Conservation (phyloP, 2,888 invertebrate species). For the Anthophora plumipes region DNA sequence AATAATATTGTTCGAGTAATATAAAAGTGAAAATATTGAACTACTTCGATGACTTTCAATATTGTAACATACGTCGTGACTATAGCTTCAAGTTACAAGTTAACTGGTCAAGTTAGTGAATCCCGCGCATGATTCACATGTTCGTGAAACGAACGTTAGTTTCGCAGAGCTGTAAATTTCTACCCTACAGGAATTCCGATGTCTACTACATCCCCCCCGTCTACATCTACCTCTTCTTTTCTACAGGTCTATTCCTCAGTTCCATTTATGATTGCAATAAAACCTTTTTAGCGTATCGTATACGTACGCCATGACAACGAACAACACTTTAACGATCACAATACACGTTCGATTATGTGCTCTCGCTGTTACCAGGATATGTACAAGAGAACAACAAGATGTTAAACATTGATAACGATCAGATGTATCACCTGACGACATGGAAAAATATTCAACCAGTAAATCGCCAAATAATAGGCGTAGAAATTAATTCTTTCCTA, state of each 20-base stretch:
- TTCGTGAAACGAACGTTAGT: constrained; percentile 11
- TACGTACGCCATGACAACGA: constrained; percentile 16
- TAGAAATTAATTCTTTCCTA: no score
- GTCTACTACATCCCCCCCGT: neutral
- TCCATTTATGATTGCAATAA: constrained; percentile 44
- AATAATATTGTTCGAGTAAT: no score
- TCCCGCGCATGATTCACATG: neutral
- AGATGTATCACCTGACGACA: neutral
- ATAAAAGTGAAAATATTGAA: neutral
- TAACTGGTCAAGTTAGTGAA: neutral
- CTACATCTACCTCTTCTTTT: constrained; percentile 1
- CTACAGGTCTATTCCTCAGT: neutral
- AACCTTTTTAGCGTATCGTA: constrained; percentile 22
- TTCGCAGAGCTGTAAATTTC: constrained; percentile 42
- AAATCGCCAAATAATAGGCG: no score
- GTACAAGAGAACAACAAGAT: neutral
- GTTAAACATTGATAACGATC: no score
- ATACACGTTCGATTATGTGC: constrained; percentile 19
- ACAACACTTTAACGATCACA: constrained; percentile 43
- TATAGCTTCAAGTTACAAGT: no score
- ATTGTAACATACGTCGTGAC: no score
- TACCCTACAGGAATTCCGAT: neutral
- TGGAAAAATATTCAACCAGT: neutral
- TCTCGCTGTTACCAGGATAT: no score
- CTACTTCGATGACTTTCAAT: neutral